Evolutionary conservation across 2,888 invertebrate species (phyloP).

Genomic region (Hydrotaea diabolus): DNA sequence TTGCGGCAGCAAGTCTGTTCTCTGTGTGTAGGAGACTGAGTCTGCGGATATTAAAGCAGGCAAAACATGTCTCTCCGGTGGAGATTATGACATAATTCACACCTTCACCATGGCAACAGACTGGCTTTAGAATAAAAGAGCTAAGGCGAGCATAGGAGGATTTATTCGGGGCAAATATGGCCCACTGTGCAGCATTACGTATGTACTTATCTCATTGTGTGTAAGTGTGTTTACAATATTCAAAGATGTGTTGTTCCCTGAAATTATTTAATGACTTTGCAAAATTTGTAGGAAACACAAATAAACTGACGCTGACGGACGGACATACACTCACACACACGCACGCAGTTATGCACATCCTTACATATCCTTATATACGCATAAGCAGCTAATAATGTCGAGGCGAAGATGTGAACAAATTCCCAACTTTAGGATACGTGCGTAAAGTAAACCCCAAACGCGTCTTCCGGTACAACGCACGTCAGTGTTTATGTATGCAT

Average conservation of each 20-base stretch:
- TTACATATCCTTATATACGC: not conserved
- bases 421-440: conserved; percentile 35
- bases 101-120: no score
- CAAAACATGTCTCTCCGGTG: no score
- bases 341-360: not conserved
- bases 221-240: conserved; percentile 14
- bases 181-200: no score
- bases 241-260: conserved; percentile 40
- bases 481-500: not conserved
- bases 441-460: conserved; percentile 1
- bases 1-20: no score
- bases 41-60: no score
- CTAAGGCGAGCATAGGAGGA: no score
- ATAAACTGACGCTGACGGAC: conserved; percentile 30
- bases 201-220: conserved; percentile 2
- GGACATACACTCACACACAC: not conserved
- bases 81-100: no score
- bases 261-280: conserved; percentile 63
- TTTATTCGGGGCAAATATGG: no score
- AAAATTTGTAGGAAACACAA: conserved; percentile 54
- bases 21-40: no score
- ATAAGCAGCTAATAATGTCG: conserved; percentile 46
- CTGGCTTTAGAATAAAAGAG: no score
- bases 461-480: not conserved
- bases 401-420: conserved; percentile 37